Evolutionary conservation across 2,888 invertebrate genomes (phyloP).

Genomic region (Caenorhabditis sulstoni): DNA sequence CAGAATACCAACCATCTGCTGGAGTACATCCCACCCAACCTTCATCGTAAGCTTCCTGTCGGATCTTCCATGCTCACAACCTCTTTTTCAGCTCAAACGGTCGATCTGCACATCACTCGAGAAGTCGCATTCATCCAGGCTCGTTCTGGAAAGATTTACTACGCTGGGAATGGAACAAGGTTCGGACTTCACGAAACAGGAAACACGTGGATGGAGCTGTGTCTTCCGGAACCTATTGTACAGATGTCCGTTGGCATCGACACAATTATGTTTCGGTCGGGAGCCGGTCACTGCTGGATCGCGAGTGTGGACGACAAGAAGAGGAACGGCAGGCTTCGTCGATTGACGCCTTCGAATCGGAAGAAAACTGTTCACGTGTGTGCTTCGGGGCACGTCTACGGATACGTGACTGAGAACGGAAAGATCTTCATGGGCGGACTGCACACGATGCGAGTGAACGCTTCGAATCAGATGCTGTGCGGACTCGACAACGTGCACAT

Average conservation of each 20-base stretch:
- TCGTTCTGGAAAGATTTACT: conserved; percentile 92
- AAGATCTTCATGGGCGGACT: conserved; percentile 87
- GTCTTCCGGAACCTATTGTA: conserved; percentile 75
- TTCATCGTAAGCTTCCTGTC: conserved; percentile 66
- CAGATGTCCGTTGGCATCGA: conserved; percentile 72
- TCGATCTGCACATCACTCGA: conserved; percentile 91
- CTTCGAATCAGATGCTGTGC: conserved; percentile 61
- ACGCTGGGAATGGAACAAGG: conserved; percentile 90
- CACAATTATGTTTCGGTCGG: conserved; percentile 74
- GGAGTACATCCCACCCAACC: conserved; percentile 66
- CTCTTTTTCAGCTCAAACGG: conserved; percentile 80
- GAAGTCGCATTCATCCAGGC: conserved; percentile 94
- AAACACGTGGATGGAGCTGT: conserved; percentile 74
- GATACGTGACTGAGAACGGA: conserved; percentile 92
- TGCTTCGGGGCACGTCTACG: conserved; percentile 95
- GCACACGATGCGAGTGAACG: conserved; percentile 82
- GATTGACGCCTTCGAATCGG: conserved; percentile 59
- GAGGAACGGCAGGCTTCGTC: conserved; percentile 58
- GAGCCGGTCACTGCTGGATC: conserved; percentile 76
- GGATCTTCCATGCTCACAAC: background rate
- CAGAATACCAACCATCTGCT: conserved; percentile 66
- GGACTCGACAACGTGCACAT: conserved; percentile 60
- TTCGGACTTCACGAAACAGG: conserved; percentile 83
- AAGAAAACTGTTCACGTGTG: conserved; percentile 84
- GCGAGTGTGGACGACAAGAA: conserved; percentile 72